These are phyloP conservation scores for Orientallactaga bullata DNA, from an alignment of 2,113 vertebrate genomes.

Conservation along the genomic window DNA sequence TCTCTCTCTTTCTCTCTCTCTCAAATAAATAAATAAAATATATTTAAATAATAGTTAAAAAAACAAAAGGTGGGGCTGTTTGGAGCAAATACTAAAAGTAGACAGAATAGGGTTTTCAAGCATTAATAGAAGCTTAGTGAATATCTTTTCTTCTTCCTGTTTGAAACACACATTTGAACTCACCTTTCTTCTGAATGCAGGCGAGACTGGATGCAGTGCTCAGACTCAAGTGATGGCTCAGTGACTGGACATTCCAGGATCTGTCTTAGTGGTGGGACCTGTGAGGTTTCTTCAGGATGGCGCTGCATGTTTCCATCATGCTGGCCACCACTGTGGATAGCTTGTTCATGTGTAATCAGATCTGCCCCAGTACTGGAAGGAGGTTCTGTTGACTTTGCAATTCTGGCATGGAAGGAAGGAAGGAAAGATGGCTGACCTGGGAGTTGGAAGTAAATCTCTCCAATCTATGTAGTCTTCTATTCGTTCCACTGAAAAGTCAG, in stretches of 20 bases:
- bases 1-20: too few relatives aligned
- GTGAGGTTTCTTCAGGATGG: neutral
- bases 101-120: constrained; percentile 18
- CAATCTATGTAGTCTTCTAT: neutral
- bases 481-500: constrained; percentile 18
- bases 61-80: neutral
- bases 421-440: neutral
- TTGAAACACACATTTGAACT: neutral
- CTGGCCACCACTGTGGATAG: neutral
- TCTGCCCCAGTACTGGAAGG: neutral
- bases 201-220: neutral
- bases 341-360: neutral
- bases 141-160: neutral
- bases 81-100: constrained; percentile 7
- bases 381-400: constrained; percentile 28
- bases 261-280: neutral
- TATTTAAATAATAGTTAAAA: too few relatives aligned
- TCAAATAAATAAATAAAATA: too few relatives aligned
- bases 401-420: neutral
- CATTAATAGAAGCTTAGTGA: neutral
- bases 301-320: neutral
- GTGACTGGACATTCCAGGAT: neutral
- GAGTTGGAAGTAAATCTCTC: neutral
- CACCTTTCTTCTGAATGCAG: neutral
- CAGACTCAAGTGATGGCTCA: neutral